A percentile compares a stretch with the other conserved stretches of the same genome.
Conservation (phyloP, 2,888 invertebrate genomes). For the Magallana nippona region DNA sequence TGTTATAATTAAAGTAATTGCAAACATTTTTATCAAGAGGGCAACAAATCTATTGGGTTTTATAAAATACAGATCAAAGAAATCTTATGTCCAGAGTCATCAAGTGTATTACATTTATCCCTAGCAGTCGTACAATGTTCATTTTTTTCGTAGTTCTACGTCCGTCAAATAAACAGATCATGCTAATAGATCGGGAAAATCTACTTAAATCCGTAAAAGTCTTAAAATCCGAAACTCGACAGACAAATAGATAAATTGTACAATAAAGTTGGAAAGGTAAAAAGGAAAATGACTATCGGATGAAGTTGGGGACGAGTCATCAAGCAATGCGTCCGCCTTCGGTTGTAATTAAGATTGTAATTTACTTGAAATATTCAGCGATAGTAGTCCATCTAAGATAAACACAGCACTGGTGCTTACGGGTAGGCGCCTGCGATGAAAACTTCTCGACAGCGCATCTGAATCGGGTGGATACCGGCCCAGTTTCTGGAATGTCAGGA, state of each 20-base stretch:
- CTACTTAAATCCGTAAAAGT: neutral
- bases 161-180: constrained; percentile 29
- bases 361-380: constrained; percentile 19
- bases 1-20: no score
- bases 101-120: neutral
- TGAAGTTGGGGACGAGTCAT: constrained; percentile 20
- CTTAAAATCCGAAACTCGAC: constrained; percentile 27
- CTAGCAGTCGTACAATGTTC: constrained; percentile 1
- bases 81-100: constrained; percentile 1
- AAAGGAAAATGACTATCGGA: constrained; percentile 4
- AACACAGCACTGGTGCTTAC: constrained; percentile 42
- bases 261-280: constrained; percentile 31
- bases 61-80: neutral
- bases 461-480: constrained; percentile 22
- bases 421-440: constrained; percentile 44
- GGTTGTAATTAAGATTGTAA: constrained; percentile 25
- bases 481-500: neutral
- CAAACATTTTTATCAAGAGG: no score
- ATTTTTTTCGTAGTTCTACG: constrained; percentile 1
- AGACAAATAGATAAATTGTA: constrained; percentile 30
- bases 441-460: constrained; percentile 40
- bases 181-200: constrained; percentile 1
- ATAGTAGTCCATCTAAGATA: constrained; percentile 35
- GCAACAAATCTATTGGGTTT: neutral
- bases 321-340: constrained; percentile 19